phyloP scores from a whole-genome alignment of 2,113 vertebrate species.

The Nyctibius bracteatus region DNA sequence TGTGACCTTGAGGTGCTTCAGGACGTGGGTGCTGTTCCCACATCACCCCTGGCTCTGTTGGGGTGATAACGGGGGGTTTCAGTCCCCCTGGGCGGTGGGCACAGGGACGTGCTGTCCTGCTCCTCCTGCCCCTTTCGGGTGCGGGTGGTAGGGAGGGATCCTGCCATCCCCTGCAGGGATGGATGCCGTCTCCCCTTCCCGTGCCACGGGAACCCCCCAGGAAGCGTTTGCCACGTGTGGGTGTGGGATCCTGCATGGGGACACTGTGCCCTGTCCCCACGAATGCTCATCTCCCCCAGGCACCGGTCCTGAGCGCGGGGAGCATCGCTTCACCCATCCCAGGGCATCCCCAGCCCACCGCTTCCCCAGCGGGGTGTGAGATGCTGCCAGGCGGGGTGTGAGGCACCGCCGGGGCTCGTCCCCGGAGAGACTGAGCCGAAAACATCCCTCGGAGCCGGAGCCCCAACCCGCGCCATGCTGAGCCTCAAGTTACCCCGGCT shows the following conservation, averaged over 20 bases:
- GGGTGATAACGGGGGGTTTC: not conserved
- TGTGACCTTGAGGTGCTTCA: accelerated
- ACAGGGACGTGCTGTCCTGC: not conserved
- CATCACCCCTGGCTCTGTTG: not conserved
- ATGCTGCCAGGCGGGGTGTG: not conserved
- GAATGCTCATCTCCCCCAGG: not conserved
- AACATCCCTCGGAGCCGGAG: not conserved
- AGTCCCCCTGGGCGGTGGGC: not conserved
- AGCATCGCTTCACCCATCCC: accelerated
- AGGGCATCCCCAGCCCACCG: not conserved
- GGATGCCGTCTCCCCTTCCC: not conserved
- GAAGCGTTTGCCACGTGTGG: accelerated
- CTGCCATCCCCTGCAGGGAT: not conserved
- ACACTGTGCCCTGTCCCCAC: accelerated
- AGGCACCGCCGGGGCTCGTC: not conserved
- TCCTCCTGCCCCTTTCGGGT: accelerated
- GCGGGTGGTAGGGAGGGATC: not conserved
- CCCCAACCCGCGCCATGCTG: constrained; percentile 66
- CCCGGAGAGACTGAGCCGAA: not conserved
- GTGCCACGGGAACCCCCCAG: accelerated
- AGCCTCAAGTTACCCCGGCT: constrained; percentile 81
- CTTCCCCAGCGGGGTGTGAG: accelerated
- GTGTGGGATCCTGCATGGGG: not conserved
- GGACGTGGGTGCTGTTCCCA: not conserved
- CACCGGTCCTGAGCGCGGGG: accelerated